A percentile compares a stretch with the other conserved stretches of the same genome.
Evolutionary conservation across 2,888 invertebrate genomes (phyloP).

Genomic region (Carabus problematicus): DNA sequence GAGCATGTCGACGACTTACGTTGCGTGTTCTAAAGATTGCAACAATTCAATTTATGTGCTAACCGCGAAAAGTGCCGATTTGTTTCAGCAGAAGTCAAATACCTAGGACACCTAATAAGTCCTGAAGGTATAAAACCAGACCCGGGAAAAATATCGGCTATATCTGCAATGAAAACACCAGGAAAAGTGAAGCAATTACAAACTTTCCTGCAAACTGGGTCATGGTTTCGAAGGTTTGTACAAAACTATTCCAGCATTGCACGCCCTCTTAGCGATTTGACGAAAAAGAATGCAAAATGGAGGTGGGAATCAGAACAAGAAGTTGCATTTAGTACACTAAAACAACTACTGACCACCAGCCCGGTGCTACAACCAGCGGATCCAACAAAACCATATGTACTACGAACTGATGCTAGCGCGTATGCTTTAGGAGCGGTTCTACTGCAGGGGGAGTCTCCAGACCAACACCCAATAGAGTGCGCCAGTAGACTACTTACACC

Average conservation of each 20-base stretch:
- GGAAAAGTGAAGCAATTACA: slow-evolving; percentile 21
- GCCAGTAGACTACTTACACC: slow-evolving; percentile 45
- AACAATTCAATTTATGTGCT: slow-evolving; percentile 12
- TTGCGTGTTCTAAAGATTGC: not conserved
- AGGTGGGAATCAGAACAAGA: slow-evolving; percentile 8
- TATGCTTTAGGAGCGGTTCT: slow-evolving; percentile 34
- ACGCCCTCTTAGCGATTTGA: slow-evolving; percentile 18
- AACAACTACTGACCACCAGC: slow-evolving; percentile 21
- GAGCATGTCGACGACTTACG: slow-evolving; percentile 26
- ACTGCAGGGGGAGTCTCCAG: slow-evolving; percentile 29
- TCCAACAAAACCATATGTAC: slow-evolving; percentile 44
- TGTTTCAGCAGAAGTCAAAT: slow-evolving; percentile 17
- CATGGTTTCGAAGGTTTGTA: slow-evolving; percentile 20
- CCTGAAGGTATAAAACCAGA: slow-evolving; percentile 36
- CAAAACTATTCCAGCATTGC: not conserved
- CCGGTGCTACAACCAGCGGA: slow-evolving; percentile 46
- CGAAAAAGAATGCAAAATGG: slow-evolving; percentile 21
- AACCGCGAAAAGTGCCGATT: slow-evolving; percentile 9
- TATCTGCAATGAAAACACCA: slow-evolving; percentile 24
- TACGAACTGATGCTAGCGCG: slow-evolving; percentile 40
- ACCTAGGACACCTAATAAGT: slow-evolving; percentile 33
- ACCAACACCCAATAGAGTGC: slow-evolving; percentile 39
- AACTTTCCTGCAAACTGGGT: slow-evolving; percentile 19
- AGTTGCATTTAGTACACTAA: slow-evolving; percentile 9
- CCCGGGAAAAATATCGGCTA: slow-evolving; percentile 22